Conservation (phyloP, 2,888 invertebrate genomes). For the Portevinia maculata region DNA sequence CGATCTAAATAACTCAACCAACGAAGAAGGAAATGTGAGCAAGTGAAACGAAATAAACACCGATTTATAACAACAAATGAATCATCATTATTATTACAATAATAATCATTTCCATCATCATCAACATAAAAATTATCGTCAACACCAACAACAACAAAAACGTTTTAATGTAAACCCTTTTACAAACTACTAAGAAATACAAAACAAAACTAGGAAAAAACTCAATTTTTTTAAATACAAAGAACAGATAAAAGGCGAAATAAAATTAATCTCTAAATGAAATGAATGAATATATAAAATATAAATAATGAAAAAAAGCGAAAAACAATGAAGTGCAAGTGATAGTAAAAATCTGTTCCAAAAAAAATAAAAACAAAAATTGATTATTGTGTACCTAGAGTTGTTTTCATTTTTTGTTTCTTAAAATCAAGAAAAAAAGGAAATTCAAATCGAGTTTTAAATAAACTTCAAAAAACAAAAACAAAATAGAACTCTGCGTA, state of each 20-base stretch:
- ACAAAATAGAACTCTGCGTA: slow-evolving; percentile 17
- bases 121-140: slow-evolving; percentile 61
- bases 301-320: slow-evolving; percentile 19
- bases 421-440: slow-evolving; percentile 25
- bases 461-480: slow-evolving; percentile 21
- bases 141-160: slow-evolving; percentile 63
- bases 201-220: slow-evolving; percentile 21
- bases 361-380: slow-evolving; percentile 40
- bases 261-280: slow-evolving; percentile 44
- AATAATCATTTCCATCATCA: slow-evolving; percentile 72
- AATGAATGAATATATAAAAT: slow-evolving; percentile 28
- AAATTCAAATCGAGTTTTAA: slow-evolving; percentile 28
- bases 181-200: slow-evolving; percentile 63
- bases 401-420: slow-evolving; percentile 3
- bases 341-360: slow-evolving; percentile 67
- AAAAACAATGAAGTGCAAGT: slow-evolving; percentile 69
- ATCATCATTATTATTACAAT: slow-evolving; percentile 66
- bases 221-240: slow-evolving; percentile 11
- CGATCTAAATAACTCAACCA: slow-evolving; percentile 81
- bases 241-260: slow-evolving; percentile 24
- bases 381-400: slow-evolving; percentile 23
- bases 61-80: slow-evolving; percentile 73
- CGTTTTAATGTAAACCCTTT: slow-evolving; percentile 45
- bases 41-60: slow-evolving; percentile 79
- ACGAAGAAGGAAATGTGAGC: slow-evolving; percentile 83